Evolutionary conservation across 2,888 invertebrate genomes (phyloP).

Genomic region (Minunthozetes semirufus): DNA sequence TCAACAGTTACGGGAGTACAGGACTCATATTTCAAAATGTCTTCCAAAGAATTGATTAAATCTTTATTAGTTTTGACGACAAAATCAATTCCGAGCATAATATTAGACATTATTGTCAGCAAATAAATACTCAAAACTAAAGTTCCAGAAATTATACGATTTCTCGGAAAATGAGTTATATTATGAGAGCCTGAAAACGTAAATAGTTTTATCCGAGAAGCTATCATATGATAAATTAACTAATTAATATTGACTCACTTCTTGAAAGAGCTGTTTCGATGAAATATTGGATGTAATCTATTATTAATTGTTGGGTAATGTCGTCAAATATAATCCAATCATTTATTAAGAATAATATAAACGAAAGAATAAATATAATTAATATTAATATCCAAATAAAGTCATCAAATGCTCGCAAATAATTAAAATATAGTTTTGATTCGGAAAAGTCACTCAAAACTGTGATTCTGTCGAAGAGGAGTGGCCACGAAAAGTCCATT

Average conservation of each 20-base stretch:
- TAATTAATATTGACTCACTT: not conserved
- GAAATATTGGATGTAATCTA: not conserved
- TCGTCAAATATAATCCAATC: not conserved
- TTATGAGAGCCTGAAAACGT: not conserved
- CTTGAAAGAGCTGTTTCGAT: not conserved
- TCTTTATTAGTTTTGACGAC: not conserved
- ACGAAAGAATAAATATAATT: not conserved
- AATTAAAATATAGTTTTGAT: not conserved
- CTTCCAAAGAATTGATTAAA: not conserved
- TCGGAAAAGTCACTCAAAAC: not conserved
- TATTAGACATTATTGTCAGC: not conserved
- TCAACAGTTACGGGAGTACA: not conserved
- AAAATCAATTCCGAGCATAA: not conserved
- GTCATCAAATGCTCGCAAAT: not conserved
- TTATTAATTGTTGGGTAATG: not conserved
- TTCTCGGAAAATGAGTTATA: not conserved
- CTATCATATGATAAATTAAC: not conserved
- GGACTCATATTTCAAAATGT: not conserved
- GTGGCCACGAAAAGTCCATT: constrained; percentile 6
- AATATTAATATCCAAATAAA: not conserved
- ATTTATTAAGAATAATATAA: not conserved
- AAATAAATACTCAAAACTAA: not conserved
- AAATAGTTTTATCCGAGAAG: not conserved
- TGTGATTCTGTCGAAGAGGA: not conserved
- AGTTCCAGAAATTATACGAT: not conserved